Conservation (phyloP, 2,888 invertebrate genomes). For the Leuctra nigra region DNA sequence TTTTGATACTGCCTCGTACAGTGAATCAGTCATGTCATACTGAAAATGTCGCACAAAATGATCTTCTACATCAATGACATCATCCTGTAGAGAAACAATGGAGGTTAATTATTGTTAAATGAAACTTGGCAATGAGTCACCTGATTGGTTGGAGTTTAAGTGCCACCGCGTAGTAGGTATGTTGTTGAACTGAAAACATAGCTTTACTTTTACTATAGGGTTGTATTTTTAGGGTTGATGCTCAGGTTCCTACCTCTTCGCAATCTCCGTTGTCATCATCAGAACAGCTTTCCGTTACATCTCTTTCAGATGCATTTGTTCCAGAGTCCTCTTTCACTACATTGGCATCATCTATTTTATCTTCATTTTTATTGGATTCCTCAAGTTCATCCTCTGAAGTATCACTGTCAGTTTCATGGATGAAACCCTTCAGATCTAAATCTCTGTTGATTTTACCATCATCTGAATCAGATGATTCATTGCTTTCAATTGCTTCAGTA, state of each 20-base stretch:
- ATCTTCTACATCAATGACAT: constrained; percentile 39
- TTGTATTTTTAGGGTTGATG: too few relatives aligned
- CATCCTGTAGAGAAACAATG: background rate
- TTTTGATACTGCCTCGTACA: constrained; percentile 54
- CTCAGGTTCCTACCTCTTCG: too few relatives aligned
- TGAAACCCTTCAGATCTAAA: constrained; percentile 10
- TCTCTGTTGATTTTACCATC: constrained; percentile 28
- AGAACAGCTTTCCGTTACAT: too few relatives aligned
- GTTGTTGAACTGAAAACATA: too few relatives aligned
- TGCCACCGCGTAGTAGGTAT: too few relatives aligned
- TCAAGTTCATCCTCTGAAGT: constrained; percentile 16
- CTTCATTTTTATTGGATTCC: background rate
- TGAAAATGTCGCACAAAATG: constrained; percentile 63
- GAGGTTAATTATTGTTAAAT: too few relatives aligned
- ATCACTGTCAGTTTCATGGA: background rate
- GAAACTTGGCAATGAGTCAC: too few relatives aligned
- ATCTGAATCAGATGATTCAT: constrained; percentile 30
- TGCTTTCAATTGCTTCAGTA: constrained; percentile 20
- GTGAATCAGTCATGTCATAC: constrained; percentile 56
- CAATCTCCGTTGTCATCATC: too few relatives aligned
- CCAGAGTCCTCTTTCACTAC: too few relatives aligned
- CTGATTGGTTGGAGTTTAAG: too few relatives aligned
- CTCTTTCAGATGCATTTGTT: too few relatives aligned
- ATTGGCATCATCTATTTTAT: background rate
- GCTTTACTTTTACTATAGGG: too few relatives aligned